These are phyloP conservation scores for Microchirus variegatus DNA, from an alignment of 2,797 vertebrate genomes.

Conservation along the genomic window DNA sequence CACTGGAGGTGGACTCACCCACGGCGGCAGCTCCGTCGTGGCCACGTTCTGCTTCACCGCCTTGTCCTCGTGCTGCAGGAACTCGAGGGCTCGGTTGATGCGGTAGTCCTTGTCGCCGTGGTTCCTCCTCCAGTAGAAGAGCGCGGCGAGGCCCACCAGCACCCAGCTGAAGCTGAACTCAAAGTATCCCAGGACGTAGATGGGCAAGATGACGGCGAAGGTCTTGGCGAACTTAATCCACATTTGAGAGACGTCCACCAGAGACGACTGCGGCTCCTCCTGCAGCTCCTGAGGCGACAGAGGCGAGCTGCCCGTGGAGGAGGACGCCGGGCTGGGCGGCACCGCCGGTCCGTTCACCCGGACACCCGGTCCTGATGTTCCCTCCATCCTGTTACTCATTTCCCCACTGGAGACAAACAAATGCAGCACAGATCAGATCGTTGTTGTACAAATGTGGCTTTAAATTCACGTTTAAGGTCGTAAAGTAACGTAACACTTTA, in stretches of 20 bases:
- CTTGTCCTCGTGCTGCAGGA: conserved; percentile 90
- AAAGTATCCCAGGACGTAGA: conserved; percentile 92
- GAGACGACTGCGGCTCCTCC: conserved; percentile 71
- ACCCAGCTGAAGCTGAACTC: conserved; percentile 98
- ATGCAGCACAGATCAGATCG: neutral
- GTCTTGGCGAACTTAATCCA: conserved; percentile 90
- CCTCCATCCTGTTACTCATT: conserved; percentile 65
- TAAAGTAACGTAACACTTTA: neutral
- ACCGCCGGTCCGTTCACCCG: conserved; percentile 37
- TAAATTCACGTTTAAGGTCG: neutral
- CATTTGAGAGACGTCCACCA: conserved; percentile 81
- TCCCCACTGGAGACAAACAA: conserved; percentile 43
- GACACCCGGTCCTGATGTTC: conserved; percentile 22
- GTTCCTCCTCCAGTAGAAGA: conserved; percentile 88
- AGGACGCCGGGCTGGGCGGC: conserved; percentile 9
- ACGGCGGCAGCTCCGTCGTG: conserved; percentile 90
- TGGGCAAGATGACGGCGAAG: conserved; percentile 90
- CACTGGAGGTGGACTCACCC: conserved; percentile 86
- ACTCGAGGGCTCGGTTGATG: conserved; percentile 86
- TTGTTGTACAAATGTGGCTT: neutral
- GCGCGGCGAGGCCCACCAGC: conserved; percentile 85
- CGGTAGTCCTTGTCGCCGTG: conserved; percentile 79
- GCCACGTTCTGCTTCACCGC: conserved; percentile 74
- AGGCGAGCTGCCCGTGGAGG: conserved; percentile 18
- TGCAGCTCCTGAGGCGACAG: conserved; percentile 39